phyloP scores from a whole-genome alignment of 2,888 invertebrate species.

The Scaptomyza parva region DNA sequence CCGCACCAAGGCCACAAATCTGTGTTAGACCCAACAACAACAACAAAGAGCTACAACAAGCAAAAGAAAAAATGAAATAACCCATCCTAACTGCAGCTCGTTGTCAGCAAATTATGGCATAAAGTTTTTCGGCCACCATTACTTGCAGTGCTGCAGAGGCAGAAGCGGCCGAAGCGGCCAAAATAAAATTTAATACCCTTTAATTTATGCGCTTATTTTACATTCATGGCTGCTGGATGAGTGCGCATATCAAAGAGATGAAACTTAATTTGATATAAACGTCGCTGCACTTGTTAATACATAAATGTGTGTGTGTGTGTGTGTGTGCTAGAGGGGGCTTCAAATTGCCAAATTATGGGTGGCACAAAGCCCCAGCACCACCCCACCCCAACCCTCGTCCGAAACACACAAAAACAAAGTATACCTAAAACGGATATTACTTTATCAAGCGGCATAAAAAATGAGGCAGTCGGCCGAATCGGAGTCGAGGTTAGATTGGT shows the following conservation, averaged over 20 bases:
- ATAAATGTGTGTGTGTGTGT: constrained; percentile 7
- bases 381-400: background rate
- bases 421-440: constrained; percentile 79
- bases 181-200: constrained; percentile 57
- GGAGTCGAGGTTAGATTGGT: constrained; percentile 57
- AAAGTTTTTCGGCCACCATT: constrained; percentile 73
- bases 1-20: constrained; percentile 76
- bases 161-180: background rate
- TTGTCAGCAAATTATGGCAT: constrained; percentile 69
- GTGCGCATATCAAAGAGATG: constrained; percentile 16
- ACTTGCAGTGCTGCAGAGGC: too few species aligned
- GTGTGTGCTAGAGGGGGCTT: constrained; percentile 47
- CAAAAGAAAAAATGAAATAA: constrained; percentile 6
- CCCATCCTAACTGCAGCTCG: constrained; percentile 24
- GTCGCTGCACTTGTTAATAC: constrained; percentile 32
- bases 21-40: constrained; percentile 66
- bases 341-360: constrained; percentile 17
- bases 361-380: background rate
- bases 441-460: constrained; percentile 81
- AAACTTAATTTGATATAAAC: constrained; percentile 47
- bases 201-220: constrained; percentile 50
- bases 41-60: constrained; percentile 29
- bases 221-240: constrained; percentile 42
- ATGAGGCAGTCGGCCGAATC: constrained; percentile 65
- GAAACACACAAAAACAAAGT: constrained; percentile 44